Evolutionary conservation across 2,113 vertebrate genomes (phyloP).

Genomic region (Pan troglodytes): DNA sequence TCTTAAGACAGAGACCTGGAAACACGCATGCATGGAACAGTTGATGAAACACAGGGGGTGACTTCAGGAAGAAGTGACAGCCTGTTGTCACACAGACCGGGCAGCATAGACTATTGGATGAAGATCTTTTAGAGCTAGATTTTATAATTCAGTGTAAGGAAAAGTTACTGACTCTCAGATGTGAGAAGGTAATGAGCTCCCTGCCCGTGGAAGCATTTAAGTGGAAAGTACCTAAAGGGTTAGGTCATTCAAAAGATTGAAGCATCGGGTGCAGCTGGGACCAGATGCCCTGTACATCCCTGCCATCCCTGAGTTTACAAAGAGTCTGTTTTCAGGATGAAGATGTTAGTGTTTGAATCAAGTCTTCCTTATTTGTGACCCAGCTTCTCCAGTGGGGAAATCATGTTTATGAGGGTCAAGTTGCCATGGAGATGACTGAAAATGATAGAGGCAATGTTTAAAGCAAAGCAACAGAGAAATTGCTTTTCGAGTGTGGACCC

Average conservation of each 20-base stretch:
- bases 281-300: background rate
- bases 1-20: background rate
- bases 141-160: conserved; percentile 9
- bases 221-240: background rate
- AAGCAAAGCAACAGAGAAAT: background rate
- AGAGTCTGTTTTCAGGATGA: background rate
- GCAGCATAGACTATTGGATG: background rate
- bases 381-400: background rate
- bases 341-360: background rate
- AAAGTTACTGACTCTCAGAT: background rate
- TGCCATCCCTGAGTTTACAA: background rate
- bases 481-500: background rate
- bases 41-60: background rate
- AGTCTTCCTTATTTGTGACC: background rate
- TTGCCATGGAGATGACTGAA: conserved; percentile 39
- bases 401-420: background rate
- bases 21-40: background rate
- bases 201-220: background rate
- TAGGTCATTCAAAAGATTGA: background rate
- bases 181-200: background rate
- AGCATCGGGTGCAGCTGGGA: background rate
- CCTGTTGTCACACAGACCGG: background rate
- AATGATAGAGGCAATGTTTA: background rate
- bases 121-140: background rate
- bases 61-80: background rate